These are phyloP conservation scores for Pollenia angustigena DNA, from an alignment of 2,888 invertebrate genomes.

Conservation along the genomic window DNA sequence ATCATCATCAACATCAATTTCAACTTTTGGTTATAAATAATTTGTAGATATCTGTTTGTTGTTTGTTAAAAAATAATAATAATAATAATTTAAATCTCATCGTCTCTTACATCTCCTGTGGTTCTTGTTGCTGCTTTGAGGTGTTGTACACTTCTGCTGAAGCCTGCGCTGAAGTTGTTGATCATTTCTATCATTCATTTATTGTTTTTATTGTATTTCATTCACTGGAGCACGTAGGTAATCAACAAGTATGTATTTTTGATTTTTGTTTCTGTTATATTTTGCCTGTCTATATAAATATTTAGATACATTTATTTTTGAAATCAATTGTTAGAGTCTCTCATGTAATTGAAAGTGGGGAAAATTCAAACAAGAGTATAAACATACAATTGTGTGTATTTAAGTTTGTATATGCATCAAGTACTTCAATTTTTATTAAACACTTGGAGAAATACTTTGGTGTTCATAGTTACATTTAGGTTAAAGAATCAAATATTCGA, in stretches of 20 bases:
- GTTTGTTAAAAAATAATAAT: neutral
- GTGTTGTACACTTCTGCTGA: neutral
- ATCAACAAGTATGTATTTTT: constrained; percentile 20
- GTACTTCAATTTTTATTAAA: neutral
- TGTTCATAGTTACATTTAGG: no score
- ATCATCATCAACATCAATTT: neutral
- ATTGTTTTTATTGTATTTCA: constrained; percentile 27
- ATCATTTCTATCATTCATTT: neutral
- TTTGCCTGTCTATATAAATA: neutral
- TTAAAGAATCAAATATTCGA: no score
- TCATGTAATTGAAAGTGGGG: neutral
- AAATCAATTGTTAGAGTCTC: constrained; percentile 13
- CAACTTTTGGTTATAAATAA: constrained; percentile 3
- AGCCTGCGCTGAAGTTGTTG: neutral
- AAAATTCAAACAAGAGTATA: neutral
- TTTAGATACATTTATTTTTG: neutral
- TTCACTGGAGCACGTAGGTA: neutral
- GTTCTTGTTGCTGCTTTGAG: neutral
- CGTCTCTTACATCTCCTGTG: neutral
- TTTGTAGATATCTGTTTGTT: constrained; percentile 7
- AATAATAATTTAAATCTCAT: neutral
- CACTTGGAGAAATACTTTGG: neutral
- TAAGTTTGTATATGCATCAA: neutral
- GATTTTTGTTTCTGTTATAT: constrained; percentile 5
- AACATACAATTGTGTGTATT: no score